Evolutionary conservation across 2,113 vertebrate genomes (phyloP), one percentile per base, ranked within the genome.

Genomic region (Pelodiscus sinensis): DNA sequence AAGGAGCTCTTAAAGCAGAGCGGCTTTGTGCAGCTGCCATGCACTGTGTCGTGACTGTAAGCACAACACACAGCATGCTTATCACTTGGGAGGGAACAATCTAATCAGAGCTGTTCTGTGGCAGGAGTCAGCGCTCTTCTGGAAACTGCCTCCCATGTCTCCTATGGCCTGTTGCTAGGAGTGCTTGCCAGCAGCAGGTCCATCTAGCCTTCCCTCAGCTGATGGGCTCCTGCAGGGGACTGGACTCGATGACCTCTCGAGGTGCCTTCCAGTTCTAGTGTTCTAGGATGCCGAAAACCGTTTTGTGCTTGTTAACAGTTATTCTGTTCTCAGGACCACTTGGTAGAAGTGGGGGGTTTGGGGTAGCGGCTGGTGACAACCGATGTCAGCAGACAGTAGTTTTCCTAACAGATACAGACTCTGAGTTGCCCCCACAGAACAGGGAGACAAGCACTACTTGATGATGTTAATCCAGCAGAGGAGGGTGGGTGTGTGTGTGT

Each of bases 61-160:
- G 58, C 85, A 9, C 0, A 0, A 35, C 50, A 82, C 0, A 0
- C 2, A 6, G 19, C 27, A 62, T 0, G 0, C 38, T 81, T 2
- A 2, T 56, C 35, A 78, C 79, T 50, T 0, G 0, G 24, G 51
- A 82, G 44, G 24, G 85, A 38, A 35, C 82, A 88, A 27, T 56
- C 3, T 5, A 3, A 4, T 71, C 73, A 54, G 85, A 90, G 44
- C 16, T 81, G 16, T 57, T 4, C 6, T 18, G 80, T 71, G 31
- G 35, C 2, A 73, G 87, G 52, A 87, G 11, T 19, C 0, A 0
- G 31, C 16, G 79, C 56, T 58, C 31, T 84, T 5, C 38, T 2
- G 3, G 14, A 56, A 81, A 81, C 15, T 54, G 52, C 52, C 9
- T 54, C 9, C 52, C 52, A 54, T 14, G 13, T 14, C 52, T 11